Base-by-base conservation (phyloP, 2,888 invertebrate species). In the Trichacis sp. region DNA sequence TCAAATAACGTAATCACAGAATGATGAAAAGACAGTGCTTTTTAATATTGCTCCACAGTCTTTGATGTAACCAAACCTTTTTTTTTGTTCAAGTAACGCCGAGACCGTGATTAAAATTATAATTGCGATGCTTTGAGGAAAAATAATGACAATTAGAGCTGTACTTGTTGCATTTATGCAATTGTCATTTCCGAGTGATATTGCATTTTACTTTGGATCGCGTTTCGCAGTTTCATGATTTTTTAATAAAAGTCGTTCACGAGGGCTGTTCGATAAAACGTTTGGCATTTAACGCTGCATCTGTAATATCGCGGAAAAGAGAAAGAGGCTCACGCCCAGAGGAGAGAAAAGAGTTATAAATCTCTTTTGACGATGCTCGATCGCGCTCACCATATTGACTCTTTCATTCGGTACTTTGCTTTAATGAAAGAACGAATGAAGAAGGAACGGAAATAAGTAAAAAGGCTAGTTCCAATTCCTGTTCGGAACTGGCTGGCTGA, bases 271-370 rank as follows among this genome's bases (percentile, higher is more conserved):
- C 33, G n/a, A 6, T 33, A n/a, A n/a, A 33, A 33, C 33, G n/a
- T 33, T 33, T 33, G n/a, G 33, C 33, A 33, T 33, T 33, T 33
- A 33, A 33, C 33, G n/a, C 33, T 33, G 33, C 33, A 3, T 33
- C 33, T 33, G 2, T 33, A 33, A 33, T 33, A 33, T 33, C 33
- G 8, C 33, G 48, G 19, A 14, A 57, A 43, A 18, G n/a, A 47
- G 48, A 48, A 49, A 53, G 53, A 47, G 53, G 33, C 46, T 29
- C 64, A 53, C 60, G 49, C 47, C 65, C 67, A 40, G 56, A 45
- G 48, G 43, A 55, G 68, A 64, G 61, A 62, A 60, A 40, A 64
- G 70, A 72, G 67, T 69, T 70, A 72, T 72, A 71, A 71, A 68
- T 69, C 68, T 66, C 45, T 42, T 45, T 65, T 52, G 30, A 58